phyloP scores from a whole-genome alignment of 64 coral and sea anemone genomes.

The Catalaphyllia jardinei region DNA sequence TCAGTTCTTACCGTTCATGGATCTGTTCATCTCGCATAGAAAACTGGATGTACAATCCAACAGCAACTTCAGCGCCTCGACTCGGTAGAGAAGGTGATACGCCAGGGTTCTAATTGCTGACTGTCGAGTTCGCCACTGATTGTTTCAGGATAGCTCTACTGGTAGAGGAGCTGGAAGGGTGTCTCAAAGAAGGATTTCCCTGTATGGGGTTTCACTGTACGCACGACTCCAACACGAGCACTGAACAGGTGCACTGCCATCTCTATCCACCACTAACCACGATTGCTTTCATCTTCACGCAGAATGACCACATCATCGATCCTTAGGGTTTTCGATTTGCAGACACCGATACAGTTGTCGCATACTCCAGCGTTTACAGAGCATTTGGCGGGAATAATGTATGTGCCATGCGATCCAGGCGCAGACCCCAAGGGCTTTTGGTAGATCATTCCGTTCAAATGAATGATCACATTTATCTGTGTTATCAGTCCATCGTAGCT shows the following conservation, averaged over 20 bases:
- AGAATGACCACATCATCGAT: slow-evolving; percentile 48
- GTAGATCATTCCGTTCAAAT: slow-evolving; percentile 9
- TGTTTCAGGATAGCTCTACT: slow-evolving; percentile 47
- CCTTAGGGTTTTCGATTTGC: neutral
- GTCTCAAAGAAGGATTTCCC: slow-evolving; percentile 43
- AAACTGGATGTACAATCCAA: neutral
- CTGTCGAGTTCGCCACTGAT: neutral
- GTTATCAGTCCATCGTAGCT: neutral
- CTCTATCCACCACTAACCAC: slow-evolving; percentile 45
- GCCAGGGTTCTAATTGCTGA: neutral
- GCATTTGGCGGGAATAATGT: slow-evolving; percentile 21
- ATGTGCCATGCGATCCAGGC: slow-evolving; percentile 38
- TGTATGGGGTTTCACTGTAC: slow-evolving; percentile 17
- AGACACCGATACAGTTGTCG: neutral
- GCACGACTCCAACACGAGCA: slow-evolving; percentile 51
- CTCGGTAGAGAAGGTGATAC: slow-evolving; percentile 2
- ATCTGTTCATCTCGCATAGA: too few relatives aligned
- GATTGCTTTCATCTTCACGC: slow-evolving; percentile 51
- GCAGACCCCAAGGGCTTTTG: slow-evolving; percentile 40
- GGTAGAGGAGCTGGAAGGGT: slow-evolving; percentile 3
- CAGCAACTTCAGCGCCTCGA: slow-evolving; percentile 29
- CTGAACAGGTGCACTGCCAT: slow-evolving; percentile 23
- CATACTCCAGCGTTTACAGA: slow-evolving; percentile 69
- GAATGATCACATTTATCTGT: slow-evolving; percentile 3
- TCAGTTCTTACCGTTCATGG: too few relatives aligned